Conservation (phyloP, 2,888 invertebrate genomes). For the Ptilodon capucinus region DNA sequence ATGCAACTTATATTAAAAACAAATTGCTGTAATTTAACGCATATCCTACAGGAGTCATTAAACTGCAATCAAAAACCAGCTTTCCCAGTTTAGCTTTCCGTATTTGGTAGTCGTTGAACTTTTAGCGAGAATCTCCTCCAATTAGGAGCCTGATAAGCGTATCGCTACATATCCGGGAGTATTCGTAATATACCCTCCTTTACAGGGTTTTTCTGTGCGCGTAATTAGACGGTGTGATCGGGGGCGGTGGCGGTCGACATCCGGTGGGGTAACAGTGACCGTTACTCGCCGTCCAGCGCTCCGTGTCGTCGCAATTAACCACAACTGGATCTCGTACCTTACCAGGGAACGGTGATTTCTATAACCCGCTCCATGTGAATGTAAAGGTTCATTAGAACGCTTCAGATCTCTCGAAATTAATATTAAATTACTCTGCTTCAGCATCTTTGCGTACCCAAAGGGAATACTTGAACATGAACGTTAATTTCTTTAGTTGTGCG, state of each 20-base stretch:
- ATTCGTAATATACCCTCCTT: slow-evolving; percentile 20
- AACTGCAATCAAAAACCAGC: background rate
- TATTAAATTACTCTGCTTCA: background rate
- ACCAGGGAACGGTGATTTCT: slow-evolving; percentile 12
- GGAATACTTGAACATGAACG: background rate
- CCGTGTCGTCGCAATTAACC: slow-evolving; percentile 41
- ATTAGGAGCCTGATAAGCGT: background rate
- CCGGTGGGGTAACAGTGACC: slow-evolving; percentile 41
- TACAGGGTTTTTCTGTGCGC: slow-evolving; percentile 44
- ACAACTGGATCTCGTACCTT: slow-evolving; percentile 31
- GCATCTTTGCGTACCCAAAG: background rate
- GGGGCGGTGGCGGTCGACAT: slow-evolving; percentile 39
- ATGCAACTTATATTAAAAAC: too few relatives aligned
- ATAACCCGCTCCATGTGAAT: slow-evolving; percentile 12
- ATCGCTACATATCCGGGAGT: background rate
- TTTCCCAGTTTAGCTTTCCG: background rate
- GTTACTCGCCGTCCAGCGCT: slow-evolving; percentile 32
- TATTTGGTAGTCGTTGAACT: background rate
- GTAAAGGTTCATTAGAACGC: slow-evolving; percentile 10
- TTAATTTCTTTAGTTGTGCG: background rate
- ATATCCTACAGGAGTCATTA: background rate
- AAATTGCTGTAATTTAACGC: background rate
- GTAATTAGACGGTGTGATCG: slow-evolving; percentile 46
- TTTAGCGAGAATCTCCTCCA: background rate
- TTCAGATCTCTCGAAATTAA: slow-evolving; percentile 3